A percentile compares a stretch with the other conserved stretches of the same genome.
phyloP scores from a whole-genome alignment of 2,888 invertebrate genomes.

The Palloptera scutellata region DNA sequence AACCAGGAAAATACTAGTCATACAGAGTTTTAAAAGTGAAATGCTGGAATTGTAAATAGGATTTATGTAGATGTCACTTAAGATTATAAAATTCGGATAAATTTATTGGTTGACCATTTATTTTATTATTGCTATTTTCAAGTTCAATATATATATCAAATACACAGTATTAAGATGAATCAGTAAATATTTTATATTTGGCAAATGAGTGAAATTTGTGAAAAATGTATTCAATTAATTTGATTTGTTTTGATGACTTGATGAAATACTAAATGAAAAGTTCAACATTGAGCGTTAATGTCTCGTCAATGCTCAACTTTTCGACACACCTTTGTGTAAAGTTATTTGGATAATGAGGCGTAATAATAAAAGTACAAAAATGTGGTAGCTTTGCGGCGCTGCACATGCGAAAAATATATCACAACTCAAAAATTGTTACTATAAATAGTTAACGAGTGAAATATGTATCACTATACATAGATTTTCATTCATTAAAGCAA shows the following conservation, averaged over 20 bases:
- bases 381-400: background rate
- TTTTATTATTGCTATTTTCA: no score
- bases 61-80: no score
- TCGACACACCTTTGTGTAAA: slow-evolving; percentile 24
- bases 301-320: slow-evolving; percentile 27
- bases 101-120: no score
- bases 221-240: background rate
- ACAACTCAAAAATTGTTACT: slow-evolving; percentile 7
- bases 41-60: no score
- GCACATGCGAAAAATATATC: slow-evolving; percentile 14
- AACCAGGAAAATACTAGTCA: no score
- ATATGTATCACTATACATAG: slow-evolving; percentile 11
- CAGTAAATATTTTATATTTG: no score
- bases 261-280: slow-evolving; percentile 36
- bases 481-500: slow-evolving; percentile 33
- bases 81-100: no score
- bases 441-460: slow-evolving; percentile 20
- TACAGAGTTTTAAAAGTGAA: no score
- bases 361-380: background rate
- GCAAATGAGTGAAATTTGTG: slow-evolving; percentile 32
- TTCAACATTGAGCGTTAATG: no score
- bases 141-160: no score
- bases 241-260: slow-evolving; percentile 47
- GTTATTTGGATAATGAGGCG: background rate
- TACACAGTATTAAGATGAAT: no score